Conservation (phyloP, 2,113 vertebrate species). For the Gallinago paraguaiae region DNA sequence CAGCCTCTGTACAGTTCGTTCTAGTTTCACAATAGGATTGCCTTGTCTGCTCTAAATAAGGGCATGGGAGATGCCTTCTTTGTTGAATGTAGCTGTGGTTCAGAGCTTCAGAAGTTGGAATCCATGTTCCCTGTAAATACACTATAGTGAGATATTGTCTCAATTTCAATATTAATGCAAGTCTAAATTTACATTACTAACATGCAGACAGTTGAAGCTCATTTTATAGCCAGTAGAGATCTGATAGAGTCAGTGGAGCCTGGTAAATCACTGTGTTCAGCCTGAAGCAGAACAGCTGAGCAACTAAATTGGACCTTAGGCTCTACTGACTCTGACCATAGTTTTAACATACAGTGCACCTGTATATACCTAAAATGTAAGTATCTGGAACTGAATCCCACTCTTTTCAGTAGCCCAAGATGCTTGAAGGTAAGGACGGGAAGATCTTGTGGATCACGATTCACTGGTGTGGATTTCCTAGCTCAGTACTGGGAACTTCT, state of each 20-base stretch:
- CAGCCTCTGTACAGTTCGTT: background rate
- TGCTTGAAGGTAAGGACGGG: background rate
- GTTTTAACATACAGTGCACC: background rate
- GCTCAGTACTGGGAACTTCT: background rate
- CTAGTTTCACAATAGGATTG: background rate
- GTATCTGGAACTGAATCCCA: background rate
- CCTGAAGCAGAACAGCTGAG: background rate
- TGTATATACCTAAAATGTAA: background rate
- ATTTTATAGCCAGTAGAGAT: background rate
- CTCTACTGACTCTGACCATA: background rate
- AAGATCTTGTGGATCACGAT: too few species aligned
- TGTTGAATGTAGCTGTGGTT: background rate
- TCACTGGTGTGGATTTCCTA: fast-evolving
- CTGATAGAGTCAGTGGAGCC: background rate
- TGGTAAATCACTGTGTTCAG: background rate
- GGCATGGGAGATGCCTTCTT: background rate
- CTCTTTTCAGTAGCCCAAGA: background rate
- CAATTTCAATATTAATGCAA: background rate
- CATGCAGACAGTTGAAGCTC: background rate
- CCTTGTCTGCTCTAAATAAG: background rate
- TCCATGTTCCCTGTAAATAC: background rate
- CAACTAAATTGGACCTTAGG: too few species aligned
- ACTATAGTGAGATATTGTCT: background rate
- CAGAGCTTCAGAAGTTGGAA: background rate
- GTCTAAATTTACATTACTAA: background rate